phyloP scores from a whole-genome alignment of 2,113 vertebrate species.

The Willisornis vidua region DNA sequence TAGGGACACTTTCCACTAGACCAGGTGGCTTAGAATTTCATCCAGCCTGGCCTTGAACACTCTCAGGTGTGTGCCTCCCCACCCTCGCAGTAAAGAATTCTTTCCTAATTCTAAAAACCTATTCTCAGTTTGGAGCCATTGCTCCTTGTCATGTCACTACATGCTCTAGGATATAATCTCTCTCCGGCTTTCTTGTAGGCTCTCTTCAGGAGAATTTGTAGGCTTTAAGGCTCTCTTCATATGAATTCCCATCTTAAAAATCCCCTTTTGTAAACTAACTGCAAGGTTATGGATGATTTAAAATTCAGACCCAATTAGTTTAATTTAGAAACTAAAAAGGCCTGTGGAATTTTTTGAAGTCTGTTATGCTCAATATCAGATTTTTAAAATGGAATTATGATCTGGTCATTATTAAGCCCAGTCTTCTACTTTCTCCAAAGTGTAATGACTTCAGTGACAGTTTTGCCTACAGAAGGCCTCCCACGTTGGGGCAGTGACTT shows the following conservation, averaged over 20 bases:
- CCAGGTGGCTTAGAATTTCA: background rate
- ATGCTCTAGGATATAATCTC: background rate
- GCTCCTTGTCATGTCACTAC: background rate
- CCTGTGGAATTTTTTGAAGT: background rate
- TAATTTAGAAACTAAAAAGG: background rate
- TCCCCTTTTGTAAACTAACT: background rate
- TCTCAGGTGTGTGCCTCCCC: background rate
- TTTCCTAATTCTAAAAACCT: background rate
- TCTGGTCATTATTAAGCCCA: background rate
- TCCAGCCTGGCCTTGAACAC: background rate
- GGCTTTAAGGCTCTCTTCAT: background rate
- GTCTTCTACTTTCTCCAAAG: background rate
- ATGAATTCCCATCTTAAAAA: background rate
- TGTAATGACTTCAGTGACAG: background rate
- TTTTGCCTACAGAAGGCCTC: constrained; percentile 2
- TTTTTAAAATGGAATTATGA: background rate
- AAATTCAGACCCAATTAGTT: background rate
- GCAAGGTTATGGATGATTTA: background rate
- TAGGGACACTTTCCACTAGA: fast-evolving
- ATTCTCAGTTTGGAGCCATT: background rate
- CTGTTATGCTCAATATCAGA: background rate
- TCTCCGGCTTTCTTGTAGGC: background rate
- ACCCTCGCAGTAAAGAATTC: background rate
- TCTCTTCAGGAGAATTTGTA: background rate
- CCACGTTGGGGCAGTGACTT: background rate